Base-by-base conservation (phyloP, 2,888 invertebrate genomes). In the Andrena camellia region DNA sequence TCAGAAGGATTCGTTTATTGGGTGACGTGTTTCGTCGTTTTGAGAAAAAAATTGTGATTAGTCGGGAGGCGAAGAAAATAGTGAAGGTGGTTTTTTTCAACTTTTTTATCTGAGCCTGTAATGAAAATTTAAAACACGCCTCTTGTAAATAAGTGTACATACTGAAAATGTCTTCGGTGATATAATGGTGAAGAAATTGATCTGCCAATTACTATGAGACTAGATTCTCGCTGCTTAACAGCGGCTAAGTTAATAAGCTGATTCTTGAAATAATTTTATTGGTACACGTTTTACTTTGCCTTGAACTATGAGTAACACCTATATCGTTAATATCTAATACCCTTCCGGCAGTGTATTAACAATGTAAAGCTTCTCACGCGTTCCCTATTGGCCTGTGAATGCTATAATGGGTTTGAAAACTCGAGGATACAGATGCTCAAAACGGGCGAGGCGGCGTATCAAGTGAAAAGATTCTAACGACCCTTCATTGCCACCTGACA, bases 401-500 rank as follows among this genome's bases (percentile, higher is more conserved):
- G 17, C 29, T 35, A 81, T 69, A 75, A 81, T 81, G 42, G 81
- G 54, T 67, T 62, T 42, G 52, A 26, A 77, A 76, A 70, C 59
- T 70, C 63, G 59, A 62, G 69, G 81, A 60, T 85, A 72, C 87
- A 87, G 87, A 85, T 87, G 87, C 76, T 71, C 48, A 52, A 75
- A 80, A 17, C 59, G 42, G 48, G 68, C 48, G 33, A 57, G 23
- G 23, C 5, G 48, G n/a, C 52, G 59, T 63, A 63, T 74, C 72
- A 66, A 63, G 67, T 71, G 72, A 66, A 83, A 75, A 79, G 74
- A 66, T 83, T 57, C 67, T 86, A 86, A 87, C 80, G 80, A 85
- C 64, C 72, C 67, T 68, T 80, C 70, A 70, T 75, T 81, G 73
- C 68, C 87, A 86, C 81, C 87, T 86, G 87, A 72, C 64, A 79